phyloP scores from a whole-genome alignment of 2,113 vertebrate species.

The Thalassoma bifasciatum region DNA sequence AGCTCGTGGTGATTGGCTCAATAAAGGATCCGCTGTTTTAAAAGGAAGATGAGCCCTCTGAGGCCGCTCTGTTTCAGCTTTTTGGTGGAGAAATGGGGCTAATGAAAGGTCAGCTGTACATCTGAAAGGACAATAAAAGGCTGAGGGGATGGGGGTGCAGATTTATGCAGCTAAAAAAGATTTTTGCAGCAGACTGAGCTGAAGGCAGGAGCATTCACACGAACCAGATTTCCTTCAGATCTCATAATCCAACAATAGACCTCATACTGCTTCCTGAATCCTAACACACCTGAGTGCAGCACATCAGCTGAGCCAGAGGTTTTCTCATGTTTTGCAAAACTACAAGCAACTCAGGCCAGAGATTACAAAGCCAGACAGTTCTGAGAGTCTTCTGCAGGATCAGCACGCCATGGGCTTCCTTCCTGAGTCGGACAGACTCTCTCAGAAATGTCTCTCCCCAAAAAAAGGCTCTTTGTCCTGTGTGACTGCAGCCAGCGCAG shows the following conservation, averaged over 20 bases:
- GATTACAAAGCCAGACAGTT: conserved; percentile 37
- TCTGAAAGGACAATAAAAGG: conserved; percentile 5
- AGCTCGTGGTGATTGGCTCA: neutral
- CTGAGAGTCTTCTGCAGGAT: conserved; percentile 66
- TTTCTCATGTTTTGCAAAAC: conserved; percentile 49
- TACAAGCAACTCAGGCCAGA: conserved; percentile 3
- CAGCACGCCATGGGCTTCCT: conserved; percentile 72
- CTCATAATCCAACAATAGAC: conserved; percentile 9
- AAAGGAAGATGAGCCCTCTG: conserved; percentile 21
- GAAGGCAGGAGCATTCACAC: neutral
- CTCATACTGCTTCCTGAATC: conserved; percentile 6
- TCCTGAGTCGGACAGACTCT: conserved; percentile 60
- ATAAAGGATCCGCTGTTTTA: conserved; percentile 25
- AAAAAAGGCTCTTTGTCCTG: conserved; percentile 70
- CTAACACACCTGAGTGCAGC: conserved; percentile 25
- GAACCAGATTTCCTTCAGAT: conserved; percentile 6
- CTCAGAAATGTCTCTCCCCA: conserved; percentile 70
- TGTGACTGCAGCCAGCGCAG: conserved; percentile 44
- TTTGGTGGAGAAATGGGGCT: conserved; percentile 6
- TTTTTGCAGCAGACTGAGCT: neutral
- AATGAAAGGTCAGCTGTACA: conserved; percentile 17
- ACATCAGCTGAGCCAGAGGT: conserved; percentile 50
- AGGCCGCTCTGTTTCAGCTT: conserved; percentile 18
- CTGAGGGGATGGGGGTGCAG: neutral
- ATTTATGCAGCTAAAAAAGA: neutral